Evolutionary conservation across 1,140 invertebrate species (phyloP).

Genomic region (Asobara japonica): DNA sequence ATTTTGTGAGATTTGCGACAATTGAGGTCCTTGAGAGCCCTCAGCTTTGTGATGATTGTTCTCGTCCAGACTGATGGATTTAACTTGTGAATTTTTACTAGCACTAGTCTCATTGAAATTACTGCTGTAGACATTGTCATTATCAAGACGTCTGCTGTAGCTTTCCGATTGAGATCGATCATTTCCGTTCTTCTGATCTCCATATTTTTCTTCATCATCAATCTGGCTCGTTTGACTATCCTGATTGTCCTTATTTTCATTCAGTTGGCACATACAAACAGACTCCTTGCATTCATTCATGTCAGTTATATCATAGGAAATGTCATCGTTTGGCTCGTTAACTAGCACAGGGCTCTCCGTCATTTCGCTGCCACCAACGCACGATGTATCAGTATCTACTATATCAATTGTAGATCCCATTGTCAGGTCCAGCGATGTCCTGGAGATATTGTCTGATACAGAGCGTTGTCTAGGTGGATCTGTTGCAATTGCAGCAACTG

Average conservation of each 20-base stretch:
- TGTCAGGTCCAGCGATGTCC: constrained; percentile 55
- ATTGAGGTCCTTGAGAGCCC: constrained; percentile 35
- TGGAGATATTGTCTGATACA: constrained; percentile 53
- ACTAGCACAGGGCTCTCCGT: constrained; percentile 49
- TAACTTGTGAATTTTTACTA: background rate
- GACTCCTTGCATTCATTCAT: constrained; percentile 28
- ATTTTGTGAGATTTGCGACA: constrained; percentile 47
- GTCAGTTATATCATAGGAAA: constrained; percentile 44
- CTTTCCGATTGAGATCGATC: constrained; percentile 32
- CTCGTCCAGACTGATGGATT: background rate
- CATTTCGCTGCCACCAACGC: constrained; percentile 54
- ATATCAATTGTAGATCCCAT: constrained; percentile 56
- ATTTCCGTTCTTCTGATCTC: constrained; percentile 42
- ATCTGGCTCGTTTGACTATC: background rate
- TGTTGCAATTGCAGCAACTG: constrained; percentile 49
- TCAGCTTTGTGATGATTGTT: constrained; percentile 35
- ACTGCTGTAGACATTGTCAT: constrained; percentile 43
- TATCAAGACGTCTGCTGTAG: constrained; percentile 42
- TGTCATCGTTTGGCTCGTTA: constrained; percentile 46
- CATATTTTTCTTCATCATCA: constrained; percentile 34
- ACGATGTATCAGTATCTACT: constrained; percentile 53
- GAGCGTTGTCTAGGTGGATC: constrained; percentile 48
- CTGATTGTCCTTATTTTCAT: background rate
- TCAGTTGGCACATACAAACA: background rate
- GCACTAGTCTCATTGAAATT: constrained; percentile 46